A percentile compares a stretch with the other conserved stretches of the same genome.
phyloP scores from a whole-genome alignment of 2,888 invertebrate genomes.

The Brachyptera risi region DNA sequence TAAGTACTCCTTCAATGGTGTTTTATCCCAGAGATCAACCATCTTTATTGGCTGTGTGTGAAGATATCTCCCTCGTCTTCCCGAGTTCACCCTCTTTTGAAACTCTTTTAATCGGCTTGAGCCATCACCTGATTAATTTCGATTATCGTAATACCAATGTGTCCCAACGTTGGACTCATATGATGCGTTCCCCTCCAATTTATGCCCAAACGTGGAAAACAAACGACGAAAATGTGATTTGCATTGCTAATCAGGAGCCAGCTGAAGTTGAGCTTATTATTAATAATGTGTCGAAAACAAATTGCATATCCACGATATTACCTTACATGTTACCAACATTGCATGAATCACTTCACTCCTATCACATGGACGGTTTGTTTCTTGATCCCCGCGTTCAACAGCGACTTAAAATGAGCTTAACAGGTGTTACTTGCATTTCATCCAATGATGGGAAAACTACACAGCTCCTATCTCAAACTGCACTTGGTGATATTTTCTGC shows the following conservation, averaged over 20 bases:
- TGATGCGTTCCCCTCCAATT: background rate
- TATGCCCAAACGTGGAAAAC: background rate
- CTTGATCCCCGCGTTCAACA: background rate
- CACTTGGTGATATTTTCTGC: slow-evolving; percentile 3
- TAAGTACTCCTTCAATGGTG: background rate
- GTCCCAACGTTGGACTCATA: background rate
- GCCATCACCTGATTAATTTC: background rate
- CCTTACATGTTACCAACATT: background rate
- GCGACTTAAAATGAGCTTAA: background rate
- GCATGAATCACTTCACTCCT: background rate
- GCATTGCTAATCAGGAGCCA: slow-evolving; percentile 10
- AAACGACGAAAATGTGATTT: background rate
- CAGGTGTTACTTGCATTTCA: background rate
- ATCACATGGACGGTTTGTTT: background rate
- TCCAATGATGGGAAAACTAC: background rate
- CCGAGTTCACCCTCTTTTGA: background rate
- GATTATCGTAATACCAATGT: background rate
- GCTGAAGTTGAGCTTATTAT: background rate
- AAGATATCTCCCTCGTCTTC: slow-evolving; percentile 1
- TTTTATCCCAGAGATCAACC: background rate
- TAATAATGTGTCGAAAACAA: background rate
- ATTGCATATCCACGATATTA: background rate
- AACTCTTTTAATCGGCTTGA: background rate
- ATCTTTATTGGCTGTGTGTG: background rate
- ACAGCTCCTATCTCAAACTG: background rate